Percentiles rank a stretch among this genome's conserved stretches.
Conservation (phyloP, 2,888 invertebrate genomes). For the Drosophila koepferae region DNA sequence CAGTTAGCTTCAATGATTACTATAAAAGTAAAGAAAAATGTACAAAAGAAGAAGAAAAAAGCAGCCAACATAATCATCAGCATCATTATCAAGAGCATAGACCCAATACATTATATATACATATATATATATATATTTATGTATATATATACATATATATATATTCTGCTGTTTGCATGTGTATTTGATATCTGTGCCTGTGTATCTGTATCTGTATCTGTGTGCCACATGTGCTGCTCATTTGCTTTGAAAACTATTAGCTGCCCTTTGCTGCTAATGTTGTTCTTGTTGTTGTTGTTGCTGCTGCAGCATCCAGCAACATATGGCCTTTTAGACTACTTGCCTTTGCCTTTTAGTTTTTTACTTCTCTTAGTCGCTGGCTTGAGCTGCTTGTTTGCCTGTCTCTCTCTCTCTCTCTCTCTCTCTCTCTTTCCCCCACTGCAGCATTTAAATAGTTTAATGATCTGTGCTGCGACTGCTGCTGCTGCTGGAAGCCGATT, state of each 20-base stretch:
- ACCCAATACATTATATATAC: constrained; percentile 9
- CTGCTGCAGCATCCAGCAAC: constrained; percentile 57
- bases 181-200: constrained; percentile 7
- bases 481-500: constrained; percentile 42
- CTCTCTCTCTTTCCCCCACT: constrained; percentile 11
- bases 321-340: constrained; percentile 66
- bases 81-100: constrained; percentile 55
- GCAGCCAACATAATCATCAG: constrained; percentile 70
- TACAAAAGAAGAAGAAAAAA: constrained; percentile 14
- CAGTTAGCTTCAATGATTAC: constrained; percentile 74
- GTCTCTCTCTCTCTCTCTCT: not conserved
- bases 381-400: constrained; percentile 35
- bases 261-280: constrained; percentile 56
- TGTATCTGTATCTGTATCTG: constrained; percentile 25
- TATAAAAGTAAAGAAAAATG: constrained; percentile 60
- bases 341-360: constrained; percentile 45
- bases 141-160: not conserved
- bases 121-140: constrained; percentile 2
- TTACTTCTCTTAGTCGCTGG: constrained; percentile 41
- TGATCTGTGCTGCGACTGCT: constrained; percentile 67
- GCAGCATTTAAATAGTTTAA: constrained; percentile 78
- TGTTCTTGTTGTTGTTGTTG: constrained; percentile 7
- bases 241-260: constrained; percentile 80
- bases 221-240: constrained; percentile 78
- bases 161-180: constrained; percentile 14